Percentiles rank a stretch among this genome's conserved stretches.
Conservation (phyloP, 92 coral and sea anemone species). For the Pocillopora meandrina region DNA sequence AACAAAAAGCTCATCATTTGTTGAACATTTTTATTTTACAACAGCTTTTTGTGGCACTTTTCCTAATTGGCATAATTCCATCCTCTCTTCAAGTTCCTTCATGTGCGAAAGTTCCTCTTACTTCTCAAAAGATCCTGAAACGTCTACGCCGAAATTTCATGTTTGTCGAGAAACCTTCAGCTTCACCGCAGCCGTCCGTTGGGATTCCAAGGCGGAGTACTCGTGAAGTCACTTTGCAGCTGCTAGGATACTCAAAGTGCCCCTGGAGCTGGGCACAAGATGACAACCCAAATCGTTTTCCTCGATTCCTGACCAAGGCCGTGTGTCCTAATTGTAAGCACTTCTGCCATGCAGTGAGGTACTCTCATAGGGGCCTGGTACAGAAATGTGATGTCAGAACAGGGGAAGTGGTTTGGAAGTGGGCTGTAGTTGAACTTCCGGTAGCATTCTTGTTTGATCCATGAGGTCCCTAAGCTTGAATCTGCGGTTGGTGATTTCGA, state of each 20-base stretch:
- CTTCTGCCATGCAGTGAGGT: constrained; percentile 36
- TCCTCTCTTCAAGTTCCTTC: not conserved
- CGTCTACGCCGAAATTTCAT: constrained; percentile 9
- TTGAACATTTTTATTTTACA: not conserved
- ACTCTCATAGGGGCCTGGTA: constrained; percentile 25
- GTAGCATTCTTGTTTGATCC: constrained; percentile 3
- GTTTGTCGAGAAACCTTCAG: constrained; percentile 6
- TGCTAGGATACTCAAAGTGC: constrained; percentile 28
- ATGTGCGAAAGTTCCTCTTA: not conserved
- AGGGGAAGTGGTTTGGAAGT: constrained; percentile 14
- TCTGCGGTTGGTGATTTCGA: no score
- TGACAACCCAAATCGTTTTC: constrained; percentile 32
- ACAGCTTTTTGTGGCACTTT: not conserved
- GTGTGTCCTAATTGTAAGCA: constrained; percentile 43
- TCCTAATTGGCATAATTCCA: not conserved
- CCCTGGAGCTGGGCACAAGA: constrained; percentile 53
- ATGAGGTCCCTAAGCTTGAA: not conserved
- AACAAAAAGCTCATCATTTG: not conserved
- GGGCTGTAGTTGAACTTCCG: constrained; percentile 3
- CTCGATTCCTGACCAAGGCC: constrained; percentile 42
- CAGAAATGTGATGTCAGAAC: constrained; percentile 41
- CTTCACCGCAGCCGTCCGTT: not conserved
- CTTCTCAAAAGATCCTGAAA: constrained; percentile 1
- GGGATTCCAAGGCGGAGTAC: constrained; percentile 23
- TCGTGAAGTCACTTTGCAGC: constrained; percentile 13